Conservation (phyloP, 2,797 vertebrate species). For the Ispidina lecontei region DNA sequence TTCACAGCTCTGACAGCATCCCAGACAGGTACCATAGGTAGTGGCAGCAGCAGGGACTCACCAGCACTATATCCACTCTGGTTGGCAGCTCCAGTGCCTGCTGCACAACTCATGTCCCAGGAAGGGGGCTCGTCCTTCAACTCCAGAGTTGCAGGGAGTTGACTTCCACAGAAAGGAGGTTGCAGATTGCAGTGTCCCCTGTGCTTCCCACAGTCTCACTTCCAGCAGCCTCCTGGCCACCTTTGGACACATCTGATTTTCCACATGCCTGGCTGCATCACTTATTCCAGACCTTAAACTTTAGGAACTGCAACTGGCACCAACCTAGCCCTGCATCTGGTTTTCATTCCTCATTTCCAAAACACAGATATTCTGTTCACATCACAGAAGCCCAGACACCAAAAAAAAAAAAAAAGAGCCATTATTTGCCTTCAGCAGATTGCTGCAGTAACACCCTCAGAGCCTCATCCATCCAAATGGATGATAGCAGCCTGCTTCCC, state of each 20-base stretch:
- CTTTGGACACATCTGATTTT: not conserved
- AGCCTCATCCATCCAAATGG: not conserved
- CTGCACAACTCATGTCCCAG: not conserved
- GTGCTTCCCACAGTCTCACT: not conserved
- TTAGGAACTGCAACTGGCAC: not conserved
- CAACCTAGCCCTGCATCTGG: not conserved
- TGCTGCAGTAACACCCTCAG: not conserved
- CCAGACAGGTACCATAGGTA: not conserved
- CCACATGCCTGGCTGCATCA: rapidly evolving
- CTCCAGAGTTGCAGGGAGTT: not conserved
- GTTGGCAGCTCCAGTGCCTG: not conserved
- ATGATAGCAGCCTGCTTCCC: not conserved
- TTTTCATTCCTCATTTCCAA: not conserved
- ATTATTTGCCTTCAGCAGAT: not conserved
- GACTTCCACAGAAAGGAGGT: not conserved
- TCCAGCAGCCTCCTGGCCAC: not conserved
- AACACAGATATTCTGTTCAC: not conserved
- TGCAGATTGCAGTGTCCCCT: not conserved
- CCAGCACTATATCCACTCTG: not conserved
- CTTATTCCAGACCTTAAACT: not conserved
- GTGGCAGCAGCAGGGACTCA: not conserved
- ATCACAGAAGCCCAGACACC: not conserved
- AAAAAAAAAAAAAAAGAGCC: not conserved
- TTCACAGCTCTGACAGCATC: not conserved
- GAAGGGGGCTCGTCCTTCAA: not conserved